Evolutionary conservation across 2,888 invertebrate genomes (phyloP).

Genomic region (Trichogramma dendrolimi): DNA sequence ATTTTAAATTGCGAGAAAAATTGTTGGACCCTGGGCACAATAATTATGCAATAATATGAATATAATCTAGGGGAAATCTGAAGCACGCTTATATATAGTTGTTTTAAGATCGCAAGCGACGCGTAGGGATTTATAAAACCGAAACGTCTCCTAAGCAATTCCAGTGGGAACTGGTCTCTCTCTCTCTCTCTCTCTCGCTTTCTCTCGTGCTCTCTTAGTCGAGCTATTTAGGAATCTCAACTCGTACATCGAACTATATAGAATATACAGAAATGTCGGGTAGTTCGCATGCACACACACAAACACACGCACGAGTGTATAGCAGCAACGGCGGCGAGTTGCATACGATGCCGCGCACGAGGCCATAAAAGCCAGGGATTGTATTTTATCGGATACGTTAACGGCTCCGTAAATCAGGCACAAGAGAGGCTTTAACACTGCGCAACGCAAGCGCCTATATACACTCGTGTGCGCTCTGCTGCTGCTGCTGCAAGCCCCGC

Average conservation of each 20-base stretch:
- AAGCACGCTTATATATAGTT: no score
- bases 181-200: not conserved
- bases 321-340: not conserved
- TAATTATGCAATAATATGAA: no score
- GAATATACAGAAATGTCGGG: no score
- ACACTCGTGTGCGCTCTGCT: no score
- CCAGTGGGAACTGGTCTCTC: conserved; percentile 12
- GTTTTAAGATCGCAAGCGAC: no score
- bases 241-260: no score
- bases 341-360: not conserved
- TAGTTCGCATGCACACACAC: no score
- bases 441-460: not conserved
- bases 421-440: conserved; percentile 32
- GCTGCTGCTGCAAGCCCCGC: conserved; percentile 9
- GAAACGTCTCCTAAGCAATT: conserved; percentile 17
- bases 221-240: no score
- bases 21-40: no score
- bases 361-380: conserved; percentile 42
- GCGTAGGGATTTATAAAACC: conserved; percentile 18
- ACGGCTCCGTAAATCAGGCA: conserved; percentile 46
- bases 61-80: no score
- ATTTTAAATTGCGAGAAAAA: no score
- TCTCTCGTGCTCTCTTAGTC: not conserved
- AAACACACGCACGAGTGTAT: not conserved
- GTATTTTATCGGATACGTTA: conserved; percentile 49